phyloP scores from a whole-genome alignment of 2,797 vertebrate species.

The Orestias chungarensis region DNA sequence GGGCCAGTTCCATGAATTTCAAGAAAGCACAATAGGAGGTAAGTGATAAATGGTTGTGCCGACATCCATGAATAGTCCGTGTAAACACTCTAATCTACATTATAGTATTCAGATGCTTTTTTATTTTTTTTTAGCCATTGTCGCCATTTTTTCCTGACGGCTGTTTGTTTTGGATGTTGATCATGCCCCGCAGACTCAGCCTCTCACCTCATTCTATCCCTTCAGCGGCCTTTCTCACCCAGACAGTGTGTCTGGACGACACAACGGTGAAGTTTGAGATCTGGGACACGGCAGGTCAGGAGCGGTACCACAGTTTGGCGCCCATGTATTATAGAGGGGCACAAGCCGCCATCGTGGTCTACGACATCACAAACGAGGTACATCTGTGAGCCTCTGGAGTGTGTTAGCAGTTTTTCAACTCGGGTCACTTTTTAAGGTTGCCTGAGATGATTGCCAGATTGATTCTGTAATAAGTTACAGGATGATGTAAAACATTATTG shows the following conservation, averaged over 20 bases:
- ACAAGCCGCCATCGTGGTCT: conserved; percentile 98
- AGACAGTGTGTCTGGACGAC: conserved; percentile 98
- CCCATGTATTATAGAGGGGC: conserved; percentile 99
- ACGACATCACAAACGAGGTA: conserved; percentile 97
- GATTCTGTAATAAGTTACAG: background rate
- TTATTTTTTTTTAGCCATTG: too few species aligned
- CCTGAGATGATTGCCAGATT: background rate
- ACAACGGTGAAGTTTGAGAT: conserved; percentile 99
- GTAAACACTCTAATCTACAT: background rate
- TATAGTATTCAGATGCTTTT: background rate
- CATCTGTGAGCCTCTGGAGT: background rate
- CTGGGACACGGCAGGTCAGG: conserved; percentile 98
- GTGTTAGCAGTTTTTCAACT: background rate
- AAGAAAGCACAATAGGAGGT: conserved; percentile 99
- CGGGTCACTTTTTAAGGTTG: background rate
- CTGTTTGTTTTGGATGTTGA: conserved; percentile 12
- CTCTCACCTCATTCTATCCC: conserved; percentile 8
- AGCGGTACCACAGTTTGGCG: conserved; percentile 97
- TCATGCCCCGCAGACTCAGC: conserved; percentile 9
- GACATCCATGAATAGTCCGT: background rate
- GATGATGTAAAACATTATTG: conserved; percentile 2
- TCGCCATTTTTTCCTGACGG: background rate
- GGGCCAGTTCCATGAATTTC: conserved; percentile 99
- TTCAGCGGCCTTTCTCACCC: conserved; percentile 96
- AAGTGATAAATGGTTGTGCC: conserved; percentile 51